Evolutionary conservation across 2,888 invertebrate genomes (phyloP), one percentile per base, ranked within the genome.

Genomic region (Leucophenga montana): DNA sequence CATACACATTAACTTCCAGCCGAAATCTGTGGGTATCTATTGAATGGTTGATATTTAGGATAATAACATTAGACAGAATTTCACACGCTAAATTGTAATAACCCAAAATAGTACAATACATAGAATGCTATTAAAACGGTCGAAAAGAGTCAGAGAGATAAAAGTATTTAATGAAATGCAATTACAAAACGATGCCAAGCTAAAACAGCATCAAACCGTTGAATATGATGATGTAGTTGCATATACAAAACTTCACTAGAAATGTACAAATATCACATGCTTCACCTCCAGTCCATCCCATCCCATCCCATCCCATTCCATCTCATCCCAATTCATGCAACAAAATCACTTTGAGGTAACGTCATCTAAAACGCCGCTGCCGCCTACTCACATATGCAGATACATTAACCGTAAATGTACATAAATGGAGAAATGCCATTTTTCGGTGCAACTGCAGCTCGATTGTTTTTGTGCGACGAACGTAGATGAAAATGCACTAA

Each of bases 381-480:
- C 39, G 39, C 39, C 39, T 54, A 54, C 4, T 18, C n/a, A 57
- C 39, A 61, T 9, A 18, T 20, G 48, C 48, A 64, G 62, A 64
- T 64, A 22, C 27, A 64, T 64, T 64, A 64, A 64, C 46, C n/a
- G 62, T 48, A 27, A 64, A 46, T 64, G 62, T 64, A 64, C 46
- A 64, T 64, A 64, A 46, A 64, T 64, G 46, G 31, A 54, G 54
- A 57, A 48, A 48, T 46, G 20, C 62, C n/a, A 46, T 59, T 33
- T 59, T 31, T 59, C 13, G 50, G 18, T 50, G 14, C 18, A 50
- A 18, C 16, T n/a, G 81, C 84, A 84, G 84, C 84, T 84, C 84
- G 39, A 80, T 80, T 80, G 84, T 81, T 81, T 84, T 81, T 83
- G 83, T 74, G 83, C 73, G 39, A 39, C 11, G 39, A 39, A 39